Conservation (phyloP, 2,113 vertebrate species). For the Crocuta crocuta region DNA sequence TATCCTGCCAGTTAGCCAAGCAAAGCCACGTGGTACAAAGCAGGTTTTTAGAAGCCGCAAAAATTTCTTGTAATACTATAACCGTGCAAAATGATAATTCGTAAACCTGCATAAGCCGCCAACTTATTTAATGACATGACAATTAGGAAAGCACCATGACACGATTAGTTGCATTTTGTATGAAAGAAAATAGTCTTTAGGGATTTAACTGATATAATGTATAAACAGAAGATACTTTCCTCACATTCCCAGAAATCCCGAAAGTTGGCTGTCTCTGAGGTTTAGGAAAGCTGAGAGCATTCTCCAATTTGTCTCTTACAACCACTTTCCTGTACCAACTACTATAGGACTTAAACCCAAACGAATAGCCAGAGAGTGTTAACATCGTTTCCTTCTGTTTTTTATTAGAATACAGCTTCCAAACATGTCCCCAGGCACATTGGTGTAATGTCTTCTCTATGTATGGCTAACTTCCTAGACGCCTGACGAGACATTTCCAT, state of each 20-base stretch:
- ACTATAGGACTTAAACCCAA: constrained; percentile 31
- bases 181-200: constrained; percentile 51
- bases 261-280: constrained; percentile 9
- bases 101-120: constrained; percentile 57
- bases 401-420: constrained; percentile 46
- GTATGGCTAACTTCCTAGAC: constrained; percentile 12
- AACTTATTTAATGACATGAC: constrained; percentile 20
- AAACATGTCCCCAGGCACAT: background rate
- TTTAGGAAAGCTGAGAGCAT: constrained; percentile 52
- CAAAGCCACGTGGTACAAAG: background rate
- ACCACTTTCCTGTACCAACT: background rate
- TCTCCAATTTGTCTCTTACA: background rate
- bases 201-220: background rate
- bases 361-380: background rate
- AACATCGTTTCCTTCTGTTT: constrained; percentile 26
- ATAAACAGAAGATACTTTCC: background rate
- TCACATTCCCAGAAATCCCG: constrained; percentile 30
- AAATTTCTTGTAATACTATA: background rate
- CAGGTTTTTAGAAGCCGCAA: background rate
- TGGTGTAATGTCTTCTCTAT: constrained; percentile 20
- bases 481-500: constrained; percentile 42
- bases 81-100: constrained; percentile 50
- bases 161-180: constrained; percentile 51
- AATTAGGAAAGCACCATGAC: constrained; percentile 63
- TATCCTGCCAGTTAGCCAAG: constrained; percentile 12